Evolutionary conservation across 2,888 invertebrate genomes (phyloP).

Genomic region (Acleris emargana): DNA sequence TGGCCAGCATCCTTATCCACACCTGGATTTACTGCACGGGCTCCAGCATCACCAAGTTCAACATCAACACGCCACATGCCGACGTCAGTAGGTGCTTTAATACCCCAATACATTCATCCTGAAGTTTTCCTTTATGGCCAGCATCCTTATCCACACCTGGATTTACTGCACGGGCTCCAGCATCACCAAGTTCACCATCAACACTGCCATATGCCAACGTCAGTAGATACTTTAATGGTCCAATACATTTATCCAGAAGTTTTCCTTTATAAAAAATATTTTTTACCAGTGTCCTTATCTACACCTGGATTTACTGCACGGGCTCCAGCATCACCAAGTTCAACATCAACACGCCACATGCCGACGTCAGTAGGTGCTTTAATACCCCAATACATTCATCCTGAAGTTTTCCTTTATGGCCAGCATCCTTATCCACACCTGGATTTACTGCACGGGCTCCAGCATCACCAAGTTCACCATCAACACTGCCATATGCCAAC

Average conservation of each 20-base stretch:
- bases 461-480: constrained; percentile 50
- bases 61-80: constrained; percentile 54
- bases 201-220: constrained; percentile 59
- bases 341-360: constrained; percentile 55
- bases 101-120: background rate
- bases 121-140: constrained; percentile 50
- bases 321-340: constrained; percentile 52
- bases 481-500: constrained; percentile 56
- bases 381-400: too few relatives aligned
- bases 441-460: constrained; percentile 52
- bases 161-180: constrained; percentile 54
- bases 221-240: constrained; percentile 28
- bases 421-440: constrained; percentile 45
- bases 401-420: too few relatives aligned
- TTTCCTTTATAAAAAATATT: too few relatives aligned
- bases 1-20: constrained; percentile 50
- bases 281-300: constrained; percentile 17
- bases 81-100: constrained; percentile 46
- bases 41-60: constrained; percentile 48
- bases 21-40: constrained; percentile 50
- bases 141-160: constrained; percentile 46
- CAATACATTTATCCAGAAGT: background rate
- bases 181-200: constrained; percentile 47
- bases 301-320: constrained; percentile 47
- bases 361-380: constrained; percentile 45